Evolutionary conservation across 2,113 vertebrate genomes (phyloP).

Genomic region (Corvus cornix): DNA sequence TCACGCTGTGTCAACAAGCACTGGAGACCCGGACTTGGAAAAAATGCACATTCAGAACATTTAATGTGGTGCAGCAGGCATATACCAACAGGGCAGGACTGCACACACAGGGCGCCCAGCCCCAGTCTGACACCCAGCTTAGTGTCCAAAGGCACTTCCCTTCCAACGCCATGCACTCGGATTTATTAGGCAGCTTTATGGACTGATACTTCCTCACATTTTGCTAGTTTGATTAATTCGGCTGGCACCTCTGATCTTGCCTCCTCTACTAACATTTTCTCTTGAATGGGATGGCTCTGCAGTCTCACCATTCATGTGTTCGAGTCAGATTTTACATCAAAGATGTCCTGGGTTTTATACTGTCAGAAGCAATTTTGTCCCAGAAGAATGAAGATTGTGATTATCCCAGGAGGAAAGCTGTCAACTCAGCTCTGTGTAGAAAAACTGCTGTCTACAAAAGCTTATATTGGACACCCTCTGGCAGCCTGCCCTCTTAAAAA

Average conservation of each 20-base stretch:
- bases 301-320: slow-evolving; percentile 53
- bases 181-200: slow-evolving; percentile 26
- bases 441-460: slow-evolving; percentile 55
- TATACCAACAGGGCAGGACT: background rate
- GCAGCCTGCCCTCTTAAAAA: slow-evolving; percentile 40
- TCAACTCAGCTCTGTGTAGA: slow-evolving; percentile 56
- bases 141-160: background rate
- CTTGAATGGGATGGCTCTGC: slow-evolving; percentile 40
- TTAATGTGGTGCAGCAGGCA: background rate
- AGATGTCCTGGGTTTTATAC: slow-evolving; percentile 64
- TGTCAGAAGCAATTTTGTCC: slow-evolving; percentile 69
- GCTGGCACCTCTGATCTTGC: slow-evolving; percentile 41
- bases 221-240: slow-evolving; percentile 28
- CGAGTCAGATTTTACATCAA: slow-evolving; percentile 62
- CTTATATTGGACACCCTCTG: slow-evolving; percentile 54
- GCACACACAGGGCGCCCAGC: background rate
- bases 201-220: slow-evolving; percentile 29
- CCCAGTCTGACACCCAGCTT: background rate
- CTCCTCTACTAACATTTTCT: slow-evolving; percentile 7
- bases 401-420: slow-evolving; percentile 63
- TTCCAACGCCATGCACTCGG: background rate
- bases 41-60: background rate
- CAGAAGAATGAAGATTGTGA: slow-evolving; percentile 59
- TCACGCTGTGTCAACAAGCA: accelerated
- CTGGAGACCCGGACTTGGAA: background rate